Conservation (phyloP, 2,797 vertebrate genomes). For the Lepilemur septentrionalis region DNA sequence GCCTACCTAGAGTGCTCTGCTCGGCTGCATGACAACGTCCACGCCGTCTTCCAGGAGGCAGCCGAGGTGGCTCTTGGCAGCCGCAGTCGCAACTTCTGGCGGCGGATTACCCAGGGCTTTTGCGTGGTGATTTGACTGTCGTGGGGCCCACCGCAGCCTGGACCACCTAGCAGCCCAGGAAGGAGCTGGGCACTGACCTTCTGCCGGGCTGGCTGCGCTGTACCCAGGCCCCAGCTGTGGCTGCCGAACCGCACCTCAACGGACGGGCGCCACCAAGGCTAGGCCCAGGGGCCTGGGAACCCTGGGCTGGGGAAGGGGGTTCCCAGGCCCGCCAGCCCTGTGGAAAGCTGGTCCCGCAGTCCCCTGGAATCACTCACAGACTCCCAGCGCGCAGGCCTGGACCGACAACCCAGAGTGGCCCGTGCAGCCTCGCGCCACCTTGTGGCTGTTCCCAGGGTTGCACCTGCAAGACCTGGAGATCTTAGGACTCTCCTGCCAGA, state of each 20-base stretch:
- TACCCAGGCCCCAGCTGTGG: not conserved
- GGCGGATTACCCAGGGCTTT: not conserved
- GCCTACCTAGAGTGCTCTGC: slow-evolving; percentile 85
- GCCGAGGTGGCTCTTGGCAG: slow-evolving; percentile 72
- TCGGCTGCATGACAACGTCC: slow-evolving; percentile 81
- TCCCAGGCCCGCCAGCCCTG: not conserved
- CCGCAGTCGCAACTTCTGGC: slow-evolving; percentile 50
- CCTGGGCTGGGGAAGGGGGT: not conserved
- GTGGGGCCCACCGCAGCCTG: not conserved
- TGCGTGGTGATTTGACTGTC: slow-evolving; percentile 66
- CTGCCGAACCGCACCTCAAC: not conserved
- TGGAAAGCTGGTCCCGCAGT: not conserved
- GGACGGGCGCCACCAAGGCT: not conserved
- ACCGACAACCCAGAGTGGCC: not conserved
- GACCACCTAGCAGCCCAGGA: not conserved
- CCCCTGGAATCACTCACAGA: not conserved
- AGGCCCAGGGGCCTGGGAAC: not conserved
- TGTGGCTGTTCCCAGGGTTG: not conserved
- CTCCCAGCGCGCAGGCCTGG: not conserved
- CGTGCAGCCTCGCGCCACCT: slow-evolving; percentile 5
- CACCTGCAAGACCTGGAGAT: not conserved
- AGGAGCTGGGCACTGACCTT: not conserved
- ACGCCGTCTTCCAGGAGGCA: slow-evolving; percentile 77
- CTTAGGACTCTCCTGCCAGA: not conserved
- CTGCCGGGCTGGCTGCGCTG: not conserved